A percentile compares a stretch with the other conserved stretches of the same genome.
phyloP scores from a whole-genome alignment of 2,113 vertebrate genomes.

The Balaeniceps rex region DNA sequence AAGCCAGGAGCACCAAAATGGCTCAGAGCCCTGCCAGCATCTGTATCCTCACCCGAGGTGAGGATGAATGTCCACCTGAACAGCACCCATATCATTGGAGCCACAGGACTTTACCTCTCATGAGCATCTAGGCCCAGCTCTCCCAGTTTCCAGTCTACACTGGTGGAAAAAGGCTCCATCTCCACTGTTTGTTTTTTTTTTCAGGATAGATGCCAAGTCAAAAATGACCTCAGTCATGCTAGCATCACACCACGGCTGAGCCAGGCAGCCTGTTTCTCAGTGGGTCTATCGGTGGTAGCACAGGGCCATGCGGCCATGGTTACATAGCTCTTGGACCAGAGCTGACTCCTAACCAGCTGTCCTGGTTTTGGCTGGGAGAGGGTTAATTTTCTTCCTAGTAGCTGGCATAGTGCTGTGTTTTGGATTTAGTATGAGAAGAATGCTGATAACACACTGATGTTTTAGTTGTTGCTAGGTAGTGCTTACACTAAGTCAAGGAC shows the following conservation, averaged over 20 bases:
- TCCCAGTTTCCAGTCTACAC: background rate
- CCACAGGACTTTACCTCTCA: background rate
- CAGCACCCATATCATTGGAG: rapidly evolving
- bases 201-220: background rate
- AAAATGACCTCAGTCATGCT: background rate
- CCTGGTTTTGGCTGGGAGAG: too few species aligned
- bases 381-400: too few species aligned
- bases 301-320: rapidly evolving
- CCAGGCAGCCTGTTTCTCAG: background rate
- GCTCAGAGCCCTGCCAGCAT: background rate
- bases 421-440: too few species aligned
- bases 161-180: background rate
- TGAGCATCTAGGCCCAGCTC: background rate
- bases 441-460: too few species aligned
- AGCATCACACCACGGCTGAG: background rate
- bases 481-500: too few species aligned
- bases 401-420: too few species aligned
- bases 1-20: background rate
- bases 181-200: background rate
- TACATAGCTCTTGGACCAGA: background rate
- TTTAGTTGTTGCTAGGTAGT: too few species aligned
- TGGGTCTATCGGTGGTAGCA: background rate
- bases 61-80: background rate
- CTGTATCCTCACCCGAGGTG: background rate
- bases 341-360: background rate